These are phyloP conservation scores for Chitala chitala DNA, from an alignment of 2,113 vertebrate species.

Conservation along the genomic window DNA sequence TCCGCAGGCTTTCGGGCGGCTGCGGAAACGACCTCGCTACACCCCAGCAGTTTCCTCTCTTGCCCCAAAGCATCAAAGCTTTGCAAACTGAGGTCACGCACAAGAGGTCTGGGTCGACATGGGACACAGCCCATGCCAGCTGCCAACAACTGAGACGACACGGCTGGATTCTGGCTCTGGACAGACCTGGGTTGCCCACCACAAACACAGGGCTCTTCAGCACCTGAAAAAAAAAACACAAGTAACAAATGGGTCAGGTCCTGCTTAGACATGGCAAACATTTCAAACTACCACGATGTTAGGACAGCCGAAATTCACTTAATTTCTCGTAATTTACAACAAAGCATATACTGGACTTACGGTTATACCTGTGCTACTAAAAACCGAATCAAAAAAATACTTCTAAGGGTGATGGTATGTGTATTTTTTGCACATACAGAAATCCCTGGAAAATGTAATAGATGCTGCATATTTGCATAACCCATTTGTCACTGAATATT, in stretches of 20 bases:
- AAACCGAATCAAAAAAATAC: too few relatives aligned
- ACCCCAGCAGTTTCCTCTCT: too few relatives aligned
- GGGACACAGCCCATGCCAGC: background rate
- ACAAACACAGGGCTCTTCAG: background rate
- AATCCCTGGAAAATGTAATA: too few relatives aligned
- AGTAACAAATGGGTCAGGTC: background rate
- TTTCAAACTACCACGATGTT: too few relatives aligned
- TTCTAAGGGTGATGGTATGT: too few relatives aligned
- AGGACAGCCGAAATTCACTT: too few relatives aligned
- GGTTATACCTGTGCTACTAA: too few relatives aligned
- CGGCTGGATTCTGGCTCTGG: background rate
- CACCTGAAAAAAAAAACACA: background rate
- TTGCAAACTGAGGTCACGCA: background rate
- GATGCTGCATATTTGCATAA: too few relatives aligned
- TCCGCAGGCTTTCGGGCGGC: background rate
- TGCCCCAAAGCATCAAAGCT: background rate
- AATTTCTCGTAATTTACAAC: too few relatives aligned
- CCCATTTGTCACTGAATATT: too few relatives aligned
- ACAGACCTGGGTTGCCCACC: background rate
- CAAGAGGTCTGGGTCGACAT: background rate
- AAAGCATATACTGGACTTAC: too few relatives aligned
- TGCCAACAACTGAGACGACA: background rate
- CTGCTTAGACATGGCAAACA: background rate
- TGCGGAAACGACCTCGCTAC: background rate
- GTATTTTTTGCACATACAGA: too few relatives aligned